A percentile compares a stretch with the other conserved stretches of the same genome.
Conservation (phyloP, 2,797 vertebrate species). For the Sciurus vulgaris region DNA sequence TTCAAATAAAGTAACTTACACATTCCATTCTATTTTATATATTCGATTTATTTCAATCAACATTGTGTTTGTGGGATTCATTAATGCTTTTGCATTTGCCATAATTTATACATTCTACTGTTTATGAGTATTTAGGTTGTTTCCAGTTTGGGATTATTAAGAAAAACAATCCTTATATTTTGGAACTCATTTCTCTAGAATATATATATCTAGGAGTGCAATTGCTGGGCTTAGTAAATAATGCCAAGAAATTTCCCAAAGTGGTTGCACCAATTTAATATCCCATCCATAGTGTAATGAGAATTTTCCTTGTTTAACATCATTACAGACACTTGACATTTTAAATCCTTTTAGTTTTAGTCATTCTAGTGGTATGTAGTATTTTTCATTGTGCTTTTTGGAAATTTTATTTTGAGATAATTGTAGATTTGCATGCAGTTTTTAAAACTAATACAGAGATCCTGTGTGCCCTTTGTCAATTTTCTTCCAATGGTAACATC, state of each 20-base stretch:
- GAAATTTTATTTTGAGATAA: slow-evolving; percentile 2
- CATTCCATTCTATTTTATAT: not conserved
- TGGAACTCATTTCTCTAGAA: slow-evolving; percentile 7
- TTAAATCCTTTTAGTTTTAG: slow-evolving; percentile 21
- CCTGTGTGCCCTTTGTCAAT: not conserved
- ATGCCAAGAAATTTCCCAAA: not conserved
- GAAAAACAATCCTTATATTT: slow-evolving; percentile 51
- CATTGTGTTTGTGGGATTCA: not conserved
- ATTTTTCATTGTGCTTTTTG: not conserved
- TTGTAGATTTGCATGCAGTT: not conserved
- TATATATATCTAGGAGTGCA: not conserved
- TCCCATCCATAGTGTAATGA: not conserved
- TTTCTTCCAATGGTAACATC: not conserved
- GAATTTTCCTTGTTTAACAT: slow-evolving; percentile 6
- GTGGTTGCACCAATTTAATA: not conserved
- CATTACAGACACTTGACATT: not conserved
- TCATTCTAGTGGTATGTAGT: not conserved
- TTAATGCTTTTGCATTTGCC: not conserved
- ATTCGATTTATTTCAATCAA: not conserved
- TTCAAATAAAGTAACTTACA: not conserved
- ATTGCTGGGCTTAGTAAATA: slow-evolving; percentile 9
- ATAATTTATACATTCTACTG: not conserved
- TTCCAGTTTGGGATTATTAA: slow-evolving; percentile 46
- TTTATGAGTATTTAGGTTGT: slow-evolving; percentile 15
- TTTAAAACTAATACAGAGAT: not conserved